Percentiles rank a stretch among this genome's conserved stretches.
Evolutionary conservation across 2,113 vertebrate species (phyloP).

Genomic region (Scomber japonicus): DNA sequence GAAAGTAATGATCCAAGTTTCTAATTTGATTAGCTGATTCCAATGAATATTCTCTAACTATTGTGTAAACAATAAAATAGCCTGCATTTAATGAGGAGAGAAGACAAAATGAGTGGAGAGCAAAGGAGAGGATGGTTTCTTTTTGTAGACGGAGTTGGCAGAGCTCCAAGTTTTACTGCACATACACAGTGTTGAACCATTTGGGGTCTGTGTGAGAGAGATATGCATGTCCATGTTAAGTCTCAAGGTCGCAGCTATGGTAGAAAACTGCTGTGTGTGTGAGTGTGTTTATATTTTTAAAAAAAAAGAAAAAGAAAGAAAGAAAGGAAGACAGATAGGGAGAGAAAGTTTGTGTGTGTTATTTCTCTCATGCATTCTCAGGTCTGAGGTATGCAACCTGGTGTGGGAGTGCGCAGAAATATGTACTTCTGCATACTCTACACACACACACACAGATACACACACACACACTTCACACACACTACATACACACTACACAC

Average conservation of each 20-base stretch:
- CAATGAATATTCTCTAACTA: neutral
- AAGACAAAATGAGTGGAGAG: neutral
- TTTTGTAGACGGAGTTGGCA: conserved; percentile 46
- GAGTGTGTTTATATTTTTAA: conserved; percentile 27
- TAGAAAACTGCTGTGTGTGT: conserved; percentile 21
- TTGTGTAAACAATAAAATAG: neutral
- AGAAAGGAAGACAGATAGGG: conserved; percentile 37
- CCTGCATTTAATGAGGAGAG: conserved; percentile 6
- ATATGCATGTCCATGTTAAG: conserved; percentile 50
- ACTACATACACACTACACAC: neutral
- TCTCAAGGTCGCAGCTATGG: conserved; percentile 53
- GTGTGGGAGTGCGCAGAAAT: conserved; percentile 34
- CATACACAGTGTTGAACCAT: conserved; percentile 45
- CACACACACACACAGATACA: conserved; percentile 38
- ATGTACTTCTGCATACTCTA: neutral
- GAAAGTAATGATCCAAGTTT: neutral
- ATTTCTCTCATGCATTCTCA: conserved; percentile 49
- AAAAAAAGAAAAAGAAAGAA: too few relatives aligned
- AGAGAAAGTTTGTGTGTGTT: conserved; percentile 33
- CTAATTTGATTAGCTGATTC: conserved; percentile 5
- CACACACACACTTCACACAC: conserved; percentile 17
- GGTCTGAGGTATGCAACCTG: conserved; percentile 58
- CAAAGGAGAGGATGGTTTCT: conserved; percentile 10
- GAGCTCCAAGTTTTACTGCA: conserved; percentile 42
- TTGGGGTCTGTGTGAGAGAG: conserved; percentile 57